Conservation (phyloP, 2,113 vertebrate species). For the Ellobius talpinus region DNA sequence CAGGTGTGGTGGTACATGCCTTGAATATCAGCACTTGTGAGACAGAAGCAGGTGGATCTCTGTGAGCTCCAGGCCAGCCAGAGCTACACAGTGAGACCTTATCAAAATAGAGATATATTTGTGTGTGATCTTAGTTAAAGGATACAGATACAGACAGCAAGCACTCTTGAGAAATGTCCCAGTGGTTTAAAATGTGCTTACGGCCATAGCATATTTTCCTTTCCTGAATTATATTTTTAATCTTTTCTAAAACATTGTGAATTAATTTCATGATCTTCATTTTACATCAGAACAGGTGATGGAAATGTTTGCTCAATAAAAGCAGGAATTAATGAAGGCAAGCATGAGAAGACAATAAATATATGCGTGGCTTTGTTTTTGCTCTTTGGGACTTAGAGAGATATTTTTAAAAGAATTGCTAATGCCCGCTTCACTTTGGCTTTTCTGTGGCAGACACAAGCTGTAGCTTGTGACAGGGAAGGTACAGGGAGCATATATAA, state of each 20-base stretch:
- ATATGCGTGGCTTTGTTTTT: not conserved
- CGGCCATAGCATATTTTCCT: not conserved
- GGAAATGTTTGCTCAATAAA: constrained; percentile 33
- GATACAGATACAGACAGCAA: not conserved
- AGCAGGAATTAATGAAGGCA: not conserved
- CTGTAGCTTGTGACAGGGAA: not conserved
- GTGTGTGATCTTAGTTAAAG: not conserved
- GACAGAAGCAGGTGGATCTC: not conserved
- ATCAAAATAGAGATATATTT: not conserved
- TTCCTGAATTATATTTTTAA: not conserved
- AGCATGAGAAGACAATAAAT: not conserved
- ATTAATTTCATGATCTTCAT: constrained; percentile 26
- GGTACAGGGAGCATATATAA: not conserved
- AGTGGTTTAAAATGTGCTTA: not conserved
- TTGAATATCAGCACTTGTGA: not conserved
- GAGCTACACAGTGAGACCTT: not conserved
- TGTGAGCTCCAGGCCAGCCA: not conserved
- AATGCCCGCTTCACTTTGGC: not conserved
- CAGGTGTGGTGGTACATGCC: too few relatives aligned
- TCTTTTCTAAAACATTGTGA: not conserved
- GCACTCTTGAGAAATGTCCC: not conserved
- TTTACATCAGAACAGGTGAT: not conserved
- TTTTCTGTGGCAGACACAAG: not conserved
- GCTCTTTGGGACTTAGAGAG: not conserved
- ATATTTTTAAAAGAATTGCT: not conserved